Evolutionary conservation across 2,888 invertebrate genomes (phyloP), one percentile per base, ranked within the genome.

Genomic region (Venustoraphidia nigricollis): DNA sequence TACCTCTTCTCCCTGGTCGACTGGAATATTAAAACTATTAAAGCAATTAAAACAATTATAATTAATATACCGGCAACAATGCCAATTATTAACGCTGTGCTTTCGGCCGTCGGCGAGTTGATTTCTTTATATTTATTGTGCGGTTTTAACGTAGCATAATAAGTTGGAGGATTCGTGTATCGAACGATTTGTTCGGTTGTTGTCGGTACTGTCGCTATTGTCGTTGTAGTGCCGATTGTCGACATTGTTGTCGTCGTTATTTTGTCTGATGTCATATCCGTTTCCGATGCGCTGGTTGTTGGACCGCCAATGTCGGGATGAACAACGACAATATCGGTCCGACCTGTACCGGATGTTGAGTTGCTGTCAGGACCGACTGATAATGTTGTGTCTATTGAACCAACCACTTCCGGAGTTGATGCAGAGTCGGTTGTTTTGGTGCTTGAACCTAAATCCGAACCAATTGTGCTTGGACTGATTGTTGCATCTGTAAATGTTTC

Each of bases 41-140:
- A 77, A 48, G 94, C 86, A 53, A 95, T 81, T 53, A 95, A 75
- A 47, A 95, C 86, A 54, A 93, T 85, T 36, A 89, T 89, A 61
- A 95, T 93, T 53, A 92, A 71, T 38, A 90, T 87, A 42, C 90
- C 91, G 3, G 92, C 92, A 51, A 92, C 90, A 56, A 95, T 90
- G 54, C 88, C 86, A 49, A 90, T 85, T 50, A 90, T 83, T 59
- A 90, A 71, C 6, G 85, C 83, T 1, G 81, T 79, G 59, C 79
- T 79, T 59, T 83, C 83, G 36, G 81, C 81, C 46, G 80, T 79
- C 58, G 82, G 81, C 10, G 82, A 79, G 52, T 76, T 64, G 54
- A 77, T 77, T 53, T 76, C 65, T 51, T 74, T 71, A 50, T 68
- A 59, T 43, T 60, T 56, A 46, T 60, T 65, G 13, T 66, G 62